Conservation (phyloP, 2,113 vertebrate species). For the Saguinus midas region DNA sequence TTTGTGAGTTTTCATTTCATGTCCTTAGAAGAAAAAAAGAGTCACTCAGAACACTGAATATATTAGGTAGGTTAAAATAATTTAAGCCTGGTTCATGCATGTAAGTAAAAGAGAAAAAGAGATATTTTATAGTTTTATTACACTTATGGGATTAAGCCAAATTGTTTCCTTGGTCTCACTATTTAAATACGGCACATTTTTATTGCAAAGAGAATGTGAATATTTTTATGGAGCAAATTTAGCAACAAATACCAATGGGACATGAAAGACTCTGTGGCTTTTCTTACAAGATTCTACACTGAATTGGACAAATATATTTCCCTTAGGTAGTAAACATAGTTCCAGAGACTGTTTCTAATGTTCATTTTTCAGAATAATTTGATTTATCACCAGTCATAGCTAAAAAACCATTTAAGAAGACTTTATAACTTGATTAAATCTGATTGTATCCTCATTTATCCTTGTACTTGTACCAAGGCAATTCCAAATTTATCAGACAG, state of each 20-base stretch:
- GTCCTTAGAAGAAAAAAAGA: not conserved
- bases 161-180: not conserved
- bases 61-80: not conserved
- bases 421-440: constrained; percentile 57
- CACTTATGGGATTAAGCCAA: not conserved
- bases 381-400: constrained; percentile 47
- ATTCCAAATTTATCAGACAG: constrained; percentile 56
- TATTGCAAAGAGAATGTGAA: not conserved
- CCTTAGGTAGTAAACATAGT: not conserved
- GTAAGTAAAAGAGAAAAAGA: not conserved
- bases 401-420: constrained; percentile 60
- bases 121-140: not conserved
- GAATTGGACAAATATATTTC: not conserved
- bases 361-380: constrained; percentile 58
- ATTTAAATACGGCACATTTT: not conserved
- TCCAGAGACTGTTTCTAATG: not conserved
- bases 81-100: not conserved
- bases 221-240: constrained; percentile 43
- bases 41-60: not conserved
- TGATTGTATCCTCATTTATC: not conserved
- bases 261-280: not conserved
- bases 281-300: not conserved
- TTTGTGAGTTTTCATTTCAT: not conserved
- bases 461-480: not conserved
- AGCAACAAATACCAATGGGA: constrained; percentile 29